Percentiles rank a stretch among this genome's conserved stretches.
phyloP scores from a whole-genome alignment of 2,113 vertebrate species.

The Caranx melampygus region DNA sequence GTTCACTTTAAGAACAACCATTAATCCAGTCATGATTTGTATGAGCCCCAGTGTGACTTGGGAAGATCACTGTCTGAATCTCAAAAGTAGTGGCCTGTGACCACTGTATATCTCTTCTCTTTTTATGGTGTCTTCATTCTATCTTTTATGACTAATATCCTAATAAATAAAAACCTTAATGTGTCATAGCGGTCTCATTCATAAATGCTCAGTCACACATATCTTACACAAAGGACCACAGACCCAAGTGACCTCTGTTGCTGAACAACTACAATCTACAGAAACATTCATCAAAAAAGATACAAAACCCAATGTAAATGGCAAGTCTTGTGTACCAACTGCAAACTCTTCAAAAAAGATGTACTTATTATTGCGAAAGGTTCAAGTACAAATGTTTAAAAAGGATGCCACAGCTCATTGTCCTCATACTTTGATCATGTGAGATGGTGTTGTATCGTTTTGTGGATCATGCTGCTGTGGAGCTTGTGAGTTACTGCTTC shows the following conservation, averaged over 20 bases:
- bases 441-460: neutral
- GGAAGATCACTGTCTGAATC: neutral
- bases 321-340: neutral
- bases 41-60: neutral
- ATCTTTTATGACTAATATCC: neutral
- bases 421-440: neutral
- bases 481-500: neutral
- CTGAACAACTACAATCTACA: neutral
- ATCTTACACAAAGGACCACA: neutral
- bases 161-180: neutral
- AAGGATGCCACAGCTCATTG: neutral
- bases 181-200: neutral
- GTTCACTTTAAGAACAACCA: neutral
- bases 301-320: neutral
- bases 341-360: neutral
- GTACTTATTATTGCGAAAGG: neutral
- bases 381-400: neutral
- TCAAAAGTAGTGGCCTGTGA: neutral
- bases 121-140: neutral
- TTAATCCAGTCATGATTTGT: neutral
- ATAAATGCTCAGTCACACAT: neutral
- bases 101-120: neutral
- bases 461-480: neutral
- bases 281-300: neutral
- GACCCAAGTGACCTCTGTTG: neutral